Base-by-base conservation (phyloP, 2,797 vertebrate species). In the Anabas testudineus region DNA sequence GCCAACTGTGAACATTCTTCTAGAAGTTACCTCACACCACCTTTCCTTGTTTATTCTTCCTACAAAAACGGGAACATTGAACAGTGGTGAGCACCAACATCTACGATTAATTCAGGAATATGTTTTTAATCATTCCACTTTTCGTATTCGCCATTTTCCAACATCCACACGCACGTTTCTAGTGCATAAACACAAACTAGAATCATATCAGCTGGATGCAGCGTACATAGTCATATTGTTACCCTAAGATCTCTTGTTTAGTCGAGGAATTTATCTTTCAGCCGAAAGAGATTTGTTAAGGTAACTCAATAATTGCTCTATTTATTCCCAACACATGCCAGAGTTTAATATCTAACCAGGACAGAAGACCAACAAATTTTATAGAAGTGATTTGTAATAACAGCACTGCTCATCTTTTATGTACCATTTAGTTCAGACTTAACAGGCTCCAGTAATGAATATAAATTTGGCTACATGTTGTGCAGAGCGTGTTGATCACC, bases 101-200 rank as follows among this genome's bases (percentile, higher is more conserved):
- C 36, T 73, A 75, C 78, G 30, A 46, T 74, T 42, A 52, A 49
- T 60, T 70, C 5, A 54, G 43, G 67, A 63, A 51, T 46, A 18
- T 37, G 24, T 53, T 30, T 32, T 48, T 43, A 77, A 76, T 65
- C 57, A 48, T 67, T 30, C 48, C 48, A 30, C 13, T 67, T 57
- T 73, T 53, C 26, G 68, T 59, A 51, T 54, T 55, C 70, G 55
- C 34, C 39, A 28, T 60, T 73, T 74, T 39, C 26, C 26, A 30
- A 46, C 65, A 30, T 59, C 72, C 56, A 72, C 70, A 62, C 76
- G 48, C 30, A 16, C 3, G 41, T 22, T 41, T 66, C 6, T 6
- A 55, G 2, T 12, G 4, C 47, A 39, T 28, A 45, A 49, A 26
- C 28, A 30, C 3, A 28, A 14, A 37, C 26, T 41, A n/a, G n/a